A percentile compares a stretch with the other conserved stretches of the same genome.
phyloP scores from a whole-genome alignment of 2,113 vertebrate genomes.

The Seriola quinqueradiata region DNA sequence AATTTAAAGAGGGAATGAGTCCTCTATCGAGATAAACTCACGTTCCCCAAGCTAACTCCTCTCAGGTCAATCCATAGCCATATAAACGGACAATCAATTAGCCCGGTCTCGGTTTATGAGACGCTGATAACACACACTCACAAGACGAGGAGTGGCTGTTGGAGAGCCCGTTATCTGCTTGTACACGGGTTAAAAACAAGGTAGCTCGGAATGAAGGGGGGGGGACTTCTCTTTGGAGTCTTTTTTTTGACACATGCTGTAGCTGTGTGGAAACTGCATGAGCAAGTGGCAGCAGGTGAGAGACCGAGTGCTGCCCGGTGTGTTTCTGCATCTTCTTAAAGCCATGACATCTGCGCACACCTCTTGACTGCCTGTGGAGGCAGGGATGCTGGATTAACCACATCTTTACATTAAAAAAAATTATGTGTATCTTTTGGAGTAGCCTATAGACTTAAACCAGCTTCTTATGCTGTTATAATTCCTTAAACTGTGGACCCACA shows the following conservation, averaged over 20 bases:
- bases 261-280: neutral
- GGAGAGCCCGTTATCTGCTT: conserved; percentile 42
- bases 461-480: neutral
- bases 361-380: neutral
- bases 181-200: conserved; percentile 42
- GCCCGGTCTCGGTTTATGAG: conserved; percentile 65
- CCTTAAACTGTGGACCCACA: neutral
- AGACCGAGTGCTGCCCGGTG: neutral
- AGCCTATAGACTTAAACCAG: neutral
- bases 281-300: conserved; percentile 54
- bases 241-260: neutral
- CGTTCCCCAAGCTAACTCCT: neutral
- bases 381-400: neutral
- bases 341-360: neutral
- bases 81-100: conserved; percentile 65
- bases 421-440: neutral
- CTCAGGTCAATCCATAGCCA: conserved; percentile 30
- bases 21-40: conserved; percentile 33
- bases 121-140: conserved; percentile 60
- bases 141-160: conserved; percentile 48
- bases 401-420: neutral
- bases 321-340: neutral
- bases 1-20: neutral
- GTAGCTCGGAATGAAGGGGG: conserved; percentile 9
- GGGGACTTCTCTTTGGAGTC: neutral